Conservation (phyloP, 2,888 invertebrate genomes). For the Octonoba sinensis region DNA sequence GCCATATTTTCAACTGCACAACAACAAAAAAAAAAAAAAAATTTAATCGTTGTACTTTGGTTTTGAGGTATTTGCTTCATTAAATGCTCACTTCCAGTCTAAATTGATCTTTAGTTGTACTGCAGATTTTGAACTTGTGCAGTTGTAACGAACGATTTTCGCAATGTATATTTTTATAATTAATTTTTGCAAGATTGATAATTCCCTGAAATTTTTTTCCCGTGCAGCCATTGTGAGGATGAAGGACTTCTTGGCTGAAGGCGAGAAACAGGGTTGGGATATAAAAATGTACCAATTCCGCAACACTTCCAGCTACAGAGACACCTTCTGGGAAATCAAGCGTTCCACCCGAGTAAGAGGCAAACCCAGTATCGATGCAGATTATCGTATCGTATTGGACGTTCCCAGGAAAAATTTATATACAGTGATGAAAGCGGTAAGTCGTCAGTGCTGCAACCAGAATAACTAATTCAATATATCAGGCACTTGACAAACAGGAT, state of each 20-base stretch:
- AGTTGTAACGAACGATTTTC: no score
- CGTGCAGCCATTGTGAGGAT: slow-evolving; percentile 66
- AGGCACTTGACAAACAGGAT: no score
- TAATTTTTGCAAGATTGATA: no score
- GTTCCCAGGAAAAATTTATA: slow-evolving; percentile 66
- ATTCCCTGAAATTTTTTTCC: background rate
- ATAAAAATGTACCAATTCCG: slow-evolving; percentile 66
- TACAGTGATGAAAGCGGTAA: slow-evolving; percentile 66
- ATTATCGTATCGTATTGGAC: slow-evolving; percentile 66
- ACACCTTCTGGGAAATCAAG: slow-evolving; percentile 67
- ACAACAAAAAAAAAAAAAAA: no score
- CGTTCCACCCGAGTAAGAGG: slow-evolving; percentile 18
- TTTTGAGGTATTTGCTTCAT: no score
- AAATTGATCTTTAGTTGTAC: no score
- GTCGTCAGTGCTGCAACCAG: background rate
- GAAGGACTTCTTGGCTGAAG: slow-evolving; percentile 67
- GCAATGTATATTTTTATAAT: no score
- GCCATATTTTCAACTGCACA: no score
- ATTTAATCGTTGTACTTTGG: no score
- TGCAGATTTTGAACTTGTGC: no score
- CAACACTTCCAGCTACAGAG: slow-evolving; percentile 60
- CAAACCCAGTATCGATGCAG: slow-evolving; percentile 11
- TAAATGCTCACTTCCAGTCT: no score
- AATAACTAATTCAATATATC: no score
- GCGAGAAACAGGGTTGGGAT: slow-evolving; percentile 65